phyloP scores from a whole-genome alignment of 2,888 invertebrate species.

The Aleiodes testaceus region DNA sequence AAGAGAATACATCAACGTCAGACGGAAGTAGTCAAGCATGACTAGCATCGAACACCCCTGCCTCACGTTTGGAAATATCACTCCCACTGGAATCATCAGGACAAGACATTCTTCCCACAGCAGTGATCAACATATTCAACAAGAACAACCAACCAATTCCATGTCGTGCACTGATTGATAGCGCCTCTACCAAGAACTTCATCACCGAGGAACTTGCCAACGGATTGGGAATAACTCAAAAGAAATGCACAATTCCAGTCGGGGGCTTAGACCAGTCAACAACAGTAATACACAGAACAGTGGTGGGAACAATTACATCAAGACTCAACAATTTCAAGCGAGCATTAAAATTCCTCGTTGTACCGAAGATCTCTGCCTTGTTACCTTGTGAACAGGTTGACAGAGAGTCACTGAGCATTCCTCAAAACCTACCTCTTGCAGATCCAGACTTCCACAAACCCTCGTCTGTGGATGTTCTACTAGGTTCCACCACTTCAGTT shows the following conservation, averaged over 20 bases:
- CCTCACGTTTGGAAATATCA: not conserved
- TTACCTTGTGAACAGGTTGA: not conserved
- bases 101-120: not conserved
- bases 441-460: not conserved
- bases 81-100: conserved; percentile 4
- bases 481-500: not conserved
- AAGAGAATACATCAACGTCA: not conserved
- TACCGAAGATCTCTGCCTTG: conserved; percentile 3
- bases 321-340: not conserved
- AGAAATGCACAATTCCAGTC: conserved; percentile 32
- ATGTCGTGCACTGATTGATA: not conserved
- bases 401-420: not conserved
- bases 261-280: conserved; percentile 40
- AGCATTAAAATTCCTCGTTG: conserved; percentile 21
- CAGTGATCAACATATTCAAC: not conserved
- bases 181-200: not conserved
- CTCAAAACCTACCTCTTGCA: not conserved
- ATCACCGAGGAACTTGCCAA: not conserved
- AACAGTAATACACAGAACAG: conserved; percentile 8
- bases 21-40: not conserved
- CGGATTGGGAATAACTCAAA: not conserved
- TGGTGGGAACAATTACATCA: not conserved
- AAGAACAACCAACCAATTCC: not conserved
- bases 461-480: not conserved
- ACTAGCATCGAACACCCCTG: not conserved